Evolutionary conservation across 2,888 invertebrate species (phyloP), one percentile per base, ranked within the genome.

Genomic region (Tuta absoluta): DNA sequence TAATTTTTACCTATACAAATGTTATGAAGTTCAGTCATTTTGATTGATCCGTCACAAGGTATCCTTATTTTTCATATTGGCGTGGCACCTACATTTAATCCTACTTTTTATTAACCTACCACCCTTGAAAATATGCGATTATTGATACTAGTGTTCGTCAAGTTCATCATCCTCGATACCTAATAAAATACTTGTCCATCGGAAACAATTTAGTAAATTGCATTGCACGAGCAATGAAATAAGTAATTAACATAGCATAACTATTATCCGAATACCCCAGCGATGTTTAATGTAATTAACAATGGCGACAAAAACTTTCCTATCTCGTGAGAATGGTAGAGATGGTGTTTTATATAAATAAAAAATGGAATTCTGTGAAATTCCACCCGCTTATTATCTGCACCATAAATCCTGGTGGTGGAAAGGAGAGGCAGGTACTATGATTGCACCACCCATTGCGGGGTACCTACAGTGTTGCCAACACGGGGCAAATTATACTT

Each of bases 321-420:
- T 58, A 19, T 19, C 58, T 17, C 58, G 28, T n/a, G n/a, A 28
- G 56, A 28, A 28, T 58, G 14, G 24, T 60, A 23, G 45, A 24
- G 23, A 23, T 24, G 60, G 14, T 60, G 45, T 28, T 63, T 24
- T 24, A 17, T 28, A 41, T 71, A 74, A 76, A 78, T 78, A 78
- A 75, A 72, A 75, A 72, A 77, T 75, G 70, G 67, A 77, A 77
- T 79, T 75, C 78, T 82, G 85, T 87, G 85, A 87, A 85, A 87
- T 87, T 84, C 84, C 81, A 80, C 75, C 76, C 75, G 75, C 73
- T 75, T 75, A 62, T 62, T 80, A 83, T 83, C 77, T 75, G 75
- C 75, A 81, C 78, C 83, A 85, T 89, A 88, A 89, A 89, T 87
- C 82, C 81, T 85, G 72, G 78, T 68, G 77, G 77, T 76, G 79